Conservation (phyloP, 1,140 invertebrate species). For the Pogonomyrmex californicus region DNA sequence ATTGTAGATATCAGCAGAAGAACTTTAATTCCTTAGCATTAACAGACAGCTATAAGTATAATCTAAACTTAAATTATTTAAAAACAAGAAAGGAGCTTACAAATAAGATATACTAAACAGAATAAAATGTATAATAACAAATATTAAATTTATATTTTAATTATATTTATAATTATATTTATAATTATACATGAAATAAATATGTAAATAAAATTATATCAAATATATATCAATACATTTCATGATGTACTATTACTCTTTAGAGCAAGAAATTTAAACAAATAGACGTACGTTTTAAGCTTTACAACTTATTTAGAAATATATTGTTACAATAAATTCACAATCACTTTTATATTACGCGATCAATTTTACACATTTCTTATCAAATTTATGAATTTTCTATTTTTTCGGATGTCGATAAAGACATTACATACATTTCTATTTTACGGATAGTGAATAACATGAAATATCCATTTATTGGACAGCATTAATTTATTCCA, state of each 20-base stretch:
- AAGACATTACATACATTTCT: slow-evolving; percentile 1
- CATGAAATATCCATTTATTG: neutral
- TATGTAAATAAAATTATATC: neutral
- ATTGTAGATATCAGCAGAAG: neutral
- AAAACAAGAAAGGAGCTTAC: neutral
- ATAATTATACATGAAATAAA: neutral
- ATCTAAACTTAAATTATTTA: neutral
- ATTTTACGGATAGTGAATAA: neutral
- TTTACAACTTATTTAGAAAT: neutral
- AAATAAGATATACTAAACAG: neutral
- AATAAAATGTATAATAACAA: neutral
- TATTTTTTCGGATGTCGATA: slow-evolving; percentile 33
- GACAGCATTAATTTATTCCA: neutral
- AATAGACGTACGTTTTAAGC: neutral
- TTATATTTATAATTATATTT: neutral
- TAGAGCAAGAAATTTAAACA: neutral
- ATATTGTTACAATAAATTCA: neutral
- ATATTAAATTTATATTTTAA: neutral
- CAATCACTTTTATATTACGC: neutral
- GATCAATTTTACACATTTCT: neutral
- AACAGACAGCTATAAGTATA: neutral
- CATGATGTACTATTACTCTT: neutral
- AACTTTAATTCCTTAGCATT: neutral
- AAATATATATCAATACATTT: neutral
- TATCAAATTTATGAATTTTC: neutral